A percentile compares a stretch with the other conserved stretches of the same genome.
Conservation (phyloP, 2,797 vertebrate genomes). For the Setipinna tenuifilis region DNA sequence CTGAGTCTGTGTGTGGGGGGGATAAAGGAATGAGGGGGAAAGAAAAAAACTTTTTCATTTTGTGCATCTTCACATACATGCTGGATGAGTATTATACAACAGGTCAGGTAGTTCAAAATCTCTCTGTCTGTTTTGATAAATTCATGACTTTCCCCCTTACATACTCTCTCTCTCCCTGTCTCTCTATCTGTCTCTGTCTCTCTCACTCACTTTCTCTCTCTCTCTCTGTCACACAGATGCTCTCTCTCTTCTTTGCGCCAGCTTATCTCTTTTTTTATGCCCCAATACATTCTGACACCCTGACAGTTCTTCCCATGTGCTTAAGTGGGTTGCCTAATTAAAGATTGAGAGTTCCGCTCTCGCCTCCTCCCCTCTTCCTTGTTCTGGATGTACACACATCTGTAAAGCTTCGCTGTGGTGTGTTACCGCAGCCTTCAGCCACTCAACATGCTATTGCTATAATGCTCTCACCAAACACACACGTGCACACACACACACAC, state of each 20-base stretch:
- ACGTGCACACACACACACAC: background rate
- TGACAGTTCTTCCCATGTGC: conserved; percentile 29
- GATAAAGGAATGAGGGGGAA: background rate
- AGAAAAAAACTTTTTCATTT: background rate
- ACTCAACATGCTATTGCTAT: conserved; percentile 49
- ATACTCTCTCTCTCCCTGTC: conserved; percentile 24
- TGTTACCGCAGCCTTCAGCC: conserved; percentile 46
- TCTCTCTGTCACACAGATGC: conserved; percentile 6
- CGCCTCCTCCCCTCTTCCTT: conserved; percentile 42
- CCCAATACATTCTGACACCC: conserved; percentile 12
- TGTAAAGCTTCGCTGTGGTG: conserved; percentile 65
- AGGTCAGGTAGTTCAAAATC: background rate
- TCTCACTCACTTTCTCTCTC: background rate
- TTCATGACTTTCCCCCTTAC: background rate
- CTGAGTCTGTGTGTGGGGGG: background rate
- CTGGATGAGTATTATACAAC: background rate
- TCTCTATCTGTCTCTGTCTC: conserved; percentile 16
- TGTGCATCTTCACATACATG: background rate
- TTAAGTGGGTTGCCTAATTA: conserved; percentile 50
- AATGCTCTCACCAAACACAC: background rate
- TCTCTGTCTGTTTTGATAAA: conserved; percentile 6
- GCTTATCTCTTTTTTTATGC: background rate
- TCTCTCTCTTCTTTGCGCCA: conserved; percentile 24
- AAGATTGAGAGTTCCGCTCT: conserved; percentile 44
- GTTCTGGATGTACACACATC: conserved; percentile 67